Base-by-base conservation (phyloP, 2,888 invertebrate species). In the Masnerella sp. region DNA sequence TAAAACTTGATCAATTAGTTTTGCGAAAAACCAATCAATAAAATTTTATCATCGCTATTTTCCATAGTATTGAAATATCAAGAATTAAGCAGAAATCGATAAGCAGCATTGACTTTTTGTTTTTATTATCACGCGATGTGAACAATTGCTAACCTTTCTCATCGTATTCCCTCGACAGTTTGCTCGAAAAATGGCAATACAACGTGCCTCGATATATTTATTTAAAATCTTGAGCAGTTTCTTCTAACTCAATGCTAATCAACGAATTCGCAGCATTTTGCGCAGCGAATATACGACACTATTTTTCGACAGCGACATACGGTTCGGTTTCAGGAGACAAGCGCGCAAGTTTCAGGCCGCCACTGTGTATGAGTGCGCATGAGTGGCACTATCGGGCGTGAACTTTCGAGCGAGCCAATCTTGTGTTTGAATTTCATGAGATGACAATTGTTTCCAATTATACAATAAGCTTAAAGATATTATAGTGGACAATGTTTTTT, bases 351-450 rank as follows among this genome's bases (percentile, higher is more conserved):
- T 38, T 8, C 30, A 54, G 32, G 47, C 20, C 30, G 11, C 42
- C 15, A 51, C 42, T 38, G 47, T 28, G 34, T 9, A 15, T 36
- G 17, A 65, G 18, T 65, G 65, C 65, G 65, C 65, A 65, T 65
- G 65, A 65, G 54, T 54, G 47, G 20, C 40, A 65, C 45, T 54
- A 64, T 52, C 40, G 65, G 65, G 65, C 65, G 65, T 54, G 15
- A 65, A 52, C 18, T 42, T 32, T 17, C 9, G 15, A 22, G 17
- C 34, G 12, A 12, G 11, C 32, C 22, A 42, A 58, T n/a, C 15
- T 43, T 5, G 15, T 12, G 30, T 38, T 12, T 38, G 12, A 56
- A 15, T 56, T 18, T 40, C 1, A 28, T 1, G 17, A 11, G 34
- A 34, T 32, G 32, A 32, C 32, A 32, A 32, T 22, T n/a, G n/a